Evolutionary conservation across 2,797 vertebrate species (phyloP), one percentile per base, ranked within the genome.

Genomic region (Pipistrellus nathusii): DNA sequence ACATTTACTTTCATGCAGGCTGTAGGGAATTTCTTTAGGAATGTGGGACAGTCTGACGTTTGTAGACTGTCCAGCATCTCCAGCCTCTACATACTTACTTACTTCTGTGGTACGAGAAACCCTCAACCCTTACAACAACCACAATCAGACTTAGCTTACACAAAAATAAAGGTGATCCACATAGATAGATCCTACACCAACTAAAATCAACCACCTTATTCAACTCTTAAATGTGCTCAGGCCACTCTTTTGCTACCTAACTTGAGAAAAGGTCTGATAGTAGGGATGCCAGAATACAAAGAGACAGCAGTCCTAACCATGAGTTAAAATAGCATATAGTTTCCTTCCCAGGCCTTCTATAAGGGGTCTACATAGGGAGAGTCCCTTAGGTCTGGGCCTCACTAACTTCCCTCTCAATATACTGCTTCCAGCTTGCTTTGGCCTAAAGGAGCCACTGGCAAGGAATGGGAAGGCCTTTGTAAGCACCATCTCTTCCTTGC

Each of bases 61-160:
- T 30, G 3, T 0, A 14, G 21, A 5, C 23, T 30, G 18, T 57
- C 41, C 48, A 1, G 1, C 8, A 2, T 38, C 59, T 38, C 71
- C 30, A 75, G 35, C 13, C 17, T 68, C 66, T 30, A 2, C 0
- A 0, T 48, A 48, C 13, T 48, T 3, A 20, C 38, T 41, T 41
- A 41, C 38, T 41, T 41, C 38, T 41, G 8, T 27, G 25, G 6
- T 66, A 3, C 8, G 23, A 38, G 15, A 21, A 86, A 10, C 27
- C 30, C 25, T 85, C 9, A 17, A 3, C 12, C 23, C 64, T 82
- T 57, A 13, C 7, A 15, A 25, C 25, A 57, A 20, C 12, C 14
- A 85, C n/a, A 83, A 27, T 27, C 17, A 69, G 72, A 71, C 62
- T 71, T 57, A 35, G 32, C 23, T 68, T 64, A 12, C 8, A 53